Percentiles rank a stretch among this genome's conserved stretches.
These are phyloP conservation scores for Bothrops jararaca DNA, from an alignment of 2,113 vertebrate species.

Conservation along the genomic window DNA sequence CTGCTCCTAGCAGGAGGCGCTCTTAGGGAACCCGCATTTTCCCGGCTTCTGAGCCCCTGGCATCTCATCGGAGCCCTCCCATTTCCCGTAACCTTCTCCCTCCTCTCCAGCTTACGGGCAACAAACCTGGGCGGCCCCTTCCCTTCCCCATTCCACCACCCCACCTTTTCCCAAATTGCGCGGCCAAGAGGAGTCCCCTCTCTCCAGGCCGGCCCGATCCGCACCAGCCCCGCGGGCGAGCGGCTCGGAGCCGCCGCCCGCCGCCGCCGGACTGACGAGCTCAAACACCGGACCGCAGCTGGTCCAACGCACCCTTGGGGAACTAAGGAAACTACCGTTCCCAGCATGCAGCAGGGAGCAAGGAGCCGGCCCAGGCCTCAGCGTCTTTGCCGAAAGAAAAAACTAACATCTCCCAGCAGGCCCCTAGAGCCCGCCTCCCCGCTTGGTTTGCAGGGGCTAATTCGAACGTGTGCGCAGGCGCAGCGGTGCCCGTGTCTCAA, in stretches of 20 bases:
- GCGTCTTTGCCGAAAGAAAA: fast-evolving
- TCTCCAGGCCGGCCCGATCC: fast-evolving
- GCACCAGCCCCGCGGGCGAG: not conserved
- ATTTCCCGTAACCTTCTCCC: not conserved
- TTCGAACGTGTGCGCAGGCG: not conserved
- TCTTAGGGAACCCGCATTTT: not conserved
- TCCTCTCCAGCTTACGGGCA: not conserved
- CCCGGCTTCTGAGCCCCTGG: no score
- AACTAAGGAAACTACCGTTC: not conserved
- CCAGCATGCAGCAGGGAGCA: not conserved
- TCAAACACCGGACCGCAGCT: not conserved
- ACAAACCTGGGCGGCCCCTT: fast-evolving
- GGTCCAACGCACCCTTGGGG: fast-evolving
- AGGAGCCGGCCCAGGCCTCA: not conserved
- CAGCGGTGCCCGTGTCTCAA: fast-evolving
- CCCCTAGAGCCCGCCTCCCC: not conserved
- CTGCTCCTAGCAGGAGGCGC: not conserved
- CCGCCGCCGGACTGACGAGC: no score
- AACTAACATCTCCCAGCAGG: not conserved
- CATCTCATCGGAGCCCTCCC: not conserved
- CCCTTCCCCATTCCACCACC: fast-evolving
- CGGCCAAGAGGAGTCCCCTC: not conserved
- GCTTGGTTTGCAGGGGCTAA: not conserved
- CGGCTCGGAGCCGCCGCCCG: not conserved
- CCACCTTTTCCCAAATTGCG: not conserved